phyloP scores from a whole-genome alignment of 2,797 vertebrate genomes.

The Pantherophis alleghaniensis region DNA sequence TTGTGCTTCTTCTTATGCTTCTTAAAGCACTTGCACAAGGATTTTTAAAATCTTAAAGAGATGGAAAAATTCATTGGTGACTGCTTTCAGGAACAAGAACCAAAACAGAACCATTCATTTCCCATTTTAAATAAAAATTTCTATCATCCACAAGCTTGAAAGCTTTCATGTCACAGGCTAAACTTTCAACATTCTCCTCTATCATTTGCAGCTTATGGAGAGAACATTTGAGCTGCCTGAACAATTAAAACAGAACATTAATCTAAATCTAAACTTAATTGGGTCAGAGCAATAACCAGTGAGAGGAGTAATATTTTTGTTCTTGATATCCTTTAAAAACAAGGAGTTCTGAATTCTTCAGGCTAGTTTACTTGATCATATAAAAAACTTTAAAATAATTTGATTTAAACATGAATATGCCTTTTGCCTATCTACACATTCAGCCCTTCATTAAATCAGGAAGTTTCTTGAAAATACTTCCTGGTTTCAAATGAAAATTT shows the following conservation, averaged over 20 bases:
- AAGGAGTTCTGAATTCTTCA: constrained; percentile 3
- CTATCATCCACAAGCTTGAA: not conserved
- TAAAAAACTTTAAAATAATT: constrained; percentile 11
- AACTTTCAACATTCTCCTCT: not conserved
- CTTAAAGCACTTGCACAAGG: not conserved
- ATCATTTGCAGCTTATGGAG: not conserved
- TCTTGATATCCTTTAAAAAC: constrained; percentile 33
- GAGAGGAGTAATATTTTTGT: constrained; percentile 25
- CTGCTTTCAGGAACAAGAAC: not conserved
- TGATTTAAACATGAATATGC: not conserved
- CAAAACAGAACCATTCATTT: not conserved
- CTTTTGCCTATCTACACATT: not conserved
- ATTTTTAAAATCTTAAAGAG: not conserved
- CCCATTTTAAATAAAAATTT: not conserved
- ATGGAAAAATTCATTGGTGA: not conserved
- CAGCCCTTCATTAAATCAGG: not conserved
- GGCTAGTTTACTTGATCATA: not conserved
- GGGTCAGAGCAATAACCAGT: constrained; percentile 27
- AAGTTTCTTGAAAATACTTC: not conserved
- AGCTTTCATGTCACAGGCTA: not conserved
- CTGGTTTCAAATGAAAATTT: not conserved
- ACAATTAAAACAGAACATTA: not conserved
- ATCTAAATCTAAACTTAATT: constrained; percentile 13
- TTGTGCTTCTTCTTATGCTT: not conserved
- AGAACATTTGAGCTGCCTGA: not conserved